Base-by-base conservation (phyloP, 1,140 invertebrate genomes). In the Drosophila lowei region DNA sequence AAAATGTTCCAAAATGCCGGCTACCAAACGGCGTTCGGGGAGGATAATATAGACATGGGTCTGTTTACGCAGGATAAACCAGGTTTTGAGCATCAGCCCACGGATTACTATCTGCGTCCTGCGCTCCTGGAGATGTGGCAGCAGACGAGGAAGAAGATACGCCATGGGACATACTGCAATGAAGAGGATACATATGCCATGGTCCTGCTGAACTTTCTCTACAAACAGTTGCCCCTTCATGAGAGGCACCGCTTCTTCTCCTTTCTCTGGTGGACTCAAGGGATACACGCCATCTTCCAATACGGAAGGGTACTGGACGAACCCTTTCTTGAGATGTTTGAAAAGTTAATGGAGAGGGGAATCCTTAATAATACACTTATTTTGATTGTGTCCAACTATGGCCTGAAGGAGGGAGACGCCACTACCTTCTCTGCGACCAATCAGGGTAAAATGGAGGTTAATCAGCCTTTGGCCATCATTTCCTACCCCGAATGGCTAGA, bases 331-430 rank as follows among this genome's bases (percentile, higher is more conserved):
- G 61, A 83, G 0, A 94, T 94, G 74, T 92, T 96, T 7, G 89
- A 92, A 49, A 80, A 91, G 5, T 70, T 96, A 15, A 91, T 94
- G 15, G 70, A 91, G 0, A 90, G 91, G 1, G 93, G 93, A 0
- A 91, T 93, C 7, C 88, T 95, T 52, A 93, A 95, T 34, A 93
- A 94, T 43, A 94, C 95, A 0, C 90, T 95, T 66, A 79, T 98
- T 0, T 92, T 98, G 15, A 93, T 98, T 11, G 92, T 97, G 71
- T 97, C 97, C 76, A 98, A 99, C 91, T 97, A 99, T 91, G 98
- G 98, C 0, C 95, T 97, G 79, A 90, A 97, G 23, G 98, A 95
- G 90, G 92, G 13, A 93, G 15, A 84, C 4, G 1, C 11, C 34
- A 34, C 9, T 1, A 11, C 9, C 94, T 44, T 91, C 93, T 65